Base-by-base conservation (phyloP, 2,888 invertebrate species). In the Oasisia sp. region DNA sequence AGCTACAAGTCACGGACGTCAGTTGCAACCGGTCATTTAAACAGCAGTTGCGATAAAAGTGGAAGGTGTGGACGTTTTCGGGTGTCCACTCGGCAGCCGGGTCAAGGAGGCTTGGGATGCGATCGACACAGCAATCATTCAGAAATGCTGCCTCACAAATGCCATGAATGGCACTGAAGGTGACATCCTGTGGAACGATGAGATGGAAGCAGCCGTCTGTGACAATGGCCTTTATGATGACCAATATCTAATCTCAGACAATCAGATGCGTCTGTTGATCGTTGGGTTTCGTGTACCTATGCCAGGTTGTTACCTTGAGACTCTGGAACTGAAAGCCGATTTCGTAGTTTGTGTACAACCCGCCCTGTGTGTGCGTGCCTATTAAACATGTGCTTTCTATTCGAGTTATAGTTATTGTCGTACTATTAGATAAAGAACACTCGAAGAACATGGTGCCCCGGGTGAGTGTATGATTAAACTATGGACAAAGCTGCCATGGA, bases 121-220 rank as follows among this genome's bases (percentile, higher is more conserved):
- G 32, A 74, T 91, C 32, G 91, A 74, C 91, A 14, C 0, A 11
- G 14, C 74, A 11, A 4, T 7, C 0, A 32, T 91, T 91, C 91
- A 91, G 45, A 91, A 91, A 32, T 91, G 2, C n/a, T 91, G 89
- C 89, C 32, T 91, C 1, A 91, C 32, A 27, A 91, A 91, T 44
- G 91, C 8, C n/a, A 56, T 91, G 91, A 89, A 91, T 89, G 91
- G 91, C 32, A 91, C 74, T 12, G 91, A 91, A 32, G 91, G 89
- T 91, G 91, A 91, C 38, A 74, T 91, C 32, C 14, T 91, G 7
- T 91, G 74, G 91, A 11, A 32, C 4, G 91, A 89, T 32, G 89
- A 19, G 0, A 74, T 74, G 7, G 74, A 74, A n/a, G n/a, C n/a
- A n/a, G n/a, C n/a, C n/a, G n/a, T n/a, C n/a, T n/a, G n/a, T n/a